Evolutionary conservation across 2,797 vertebrate genomes (phyloP).

Genomic region (Phalanger gymnotis): DNA sequence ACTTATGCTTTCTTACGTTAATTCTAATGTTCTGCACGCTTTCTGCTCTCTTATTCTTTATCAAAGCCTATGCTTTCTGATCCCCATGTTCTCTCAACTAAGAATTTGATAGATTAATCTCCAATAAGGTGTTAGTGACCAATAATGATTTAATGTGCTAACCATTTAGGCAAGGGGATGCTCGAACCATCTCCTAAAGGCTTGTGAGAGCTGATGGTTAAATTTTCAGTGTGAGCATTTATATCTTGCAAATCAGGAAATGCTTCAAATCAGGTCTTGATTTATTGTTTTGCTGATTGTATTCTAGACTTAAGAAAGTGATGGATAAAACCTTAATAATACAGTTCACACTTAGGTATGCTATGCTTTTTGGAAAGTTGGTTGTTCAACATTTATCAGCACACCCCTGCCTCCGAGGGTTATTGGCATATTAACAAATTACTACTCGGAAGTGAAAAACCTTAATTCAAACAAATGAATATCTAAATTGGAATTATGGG

Average conservation of each 20-base stretch:
- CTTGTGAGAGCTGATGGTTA: not conserved
- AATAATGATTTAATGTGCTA: not conserved
- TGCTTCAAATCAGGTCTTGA: not conserved
- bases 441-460: not conserved
- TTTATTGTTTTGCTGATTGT: not conserved
- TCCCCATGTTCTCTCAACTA: not conserved
- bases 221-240: not conserved
- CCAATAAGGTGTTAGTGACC: not conserved
- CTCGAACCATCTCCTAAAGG: not conserved
- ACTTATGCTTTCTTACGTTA: not conserved
- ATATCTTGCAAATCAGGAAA: not conserved
- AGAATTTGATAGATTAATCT: not conserved
- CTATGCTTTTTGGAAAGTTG: not conserved
- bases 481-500: not conserved
- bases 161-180: not conserved
- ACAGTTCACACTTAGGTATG: not conserved
- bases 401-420: not conserved
- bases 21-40: not conserved
- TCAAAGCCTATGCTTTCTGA: not conserved
- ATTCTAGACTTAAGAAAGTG: not conserved
- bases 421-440: not conserved
- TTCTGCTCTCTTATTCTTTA: not conserved
- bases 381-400: not conserved
- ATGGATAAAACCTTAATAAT: not conserved
- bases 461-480: not conserved